Conservation (phyloP, 2,888 invertebrate species). For the Lithodes maja region DNA sequence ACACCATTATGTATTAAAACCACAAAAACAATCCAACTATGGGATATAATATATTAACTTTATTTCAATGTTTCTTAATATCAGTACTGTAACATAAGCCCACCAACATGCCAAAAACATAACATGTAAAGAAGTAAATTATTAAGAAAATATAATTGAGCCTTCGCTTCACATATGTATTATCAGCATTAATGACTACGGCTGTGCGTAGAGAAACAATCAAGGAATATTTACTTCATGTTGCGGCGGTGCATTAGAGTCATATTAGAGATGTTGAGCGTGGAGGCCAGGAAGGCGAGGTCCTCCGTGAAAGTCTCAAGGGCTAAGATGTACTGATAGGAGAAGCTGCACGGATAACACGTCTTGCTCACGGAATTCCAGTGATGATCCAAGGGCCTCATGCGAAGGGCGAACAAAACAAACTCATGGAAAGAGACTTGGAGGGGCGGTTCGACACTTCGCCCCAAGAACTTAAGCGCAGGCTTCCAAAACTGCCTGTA, state of each 20-base stretch:
- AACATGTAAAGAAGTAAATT: no score
- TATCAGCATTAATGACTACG: no score
- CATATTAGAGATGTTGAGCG: neutral
- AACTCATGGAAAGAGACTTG: neutral
- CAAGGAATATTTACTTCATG: neutral
- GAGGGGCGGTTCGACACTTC: neutral
- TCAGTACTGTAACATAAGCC: no score
- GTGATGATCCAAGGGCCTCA: neutral
- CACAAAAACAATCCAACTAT: no score
- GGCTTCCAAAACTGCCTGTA: constrained; percentile 13
- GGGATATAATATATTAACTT: no score
- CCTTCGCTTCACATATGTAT: no score
- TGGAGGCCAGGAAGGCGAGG: neutral
- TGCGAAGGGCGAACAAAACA: neutral
- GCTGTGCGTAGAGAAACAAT: no score
- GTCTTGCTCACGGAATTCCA: neutral
- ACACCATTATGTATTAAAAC: no score
- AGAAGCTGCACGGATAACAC: neutral
- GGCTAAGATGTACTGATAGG: constrained; percentile 19
- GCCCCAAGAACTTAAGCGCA: neutral
- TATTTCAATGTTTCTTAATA: no score
- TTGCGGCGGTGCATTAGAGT: neutral
- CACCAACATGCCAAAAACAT: no score
- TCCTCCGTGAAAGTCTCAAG: constrained; percentile 31
- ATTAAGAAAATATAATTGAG: no score